Evolutionary conservation across 2,113 vertebrate genomes (phyloP).

Genomic region (Thamnaconus septentrionalis): DNA sequence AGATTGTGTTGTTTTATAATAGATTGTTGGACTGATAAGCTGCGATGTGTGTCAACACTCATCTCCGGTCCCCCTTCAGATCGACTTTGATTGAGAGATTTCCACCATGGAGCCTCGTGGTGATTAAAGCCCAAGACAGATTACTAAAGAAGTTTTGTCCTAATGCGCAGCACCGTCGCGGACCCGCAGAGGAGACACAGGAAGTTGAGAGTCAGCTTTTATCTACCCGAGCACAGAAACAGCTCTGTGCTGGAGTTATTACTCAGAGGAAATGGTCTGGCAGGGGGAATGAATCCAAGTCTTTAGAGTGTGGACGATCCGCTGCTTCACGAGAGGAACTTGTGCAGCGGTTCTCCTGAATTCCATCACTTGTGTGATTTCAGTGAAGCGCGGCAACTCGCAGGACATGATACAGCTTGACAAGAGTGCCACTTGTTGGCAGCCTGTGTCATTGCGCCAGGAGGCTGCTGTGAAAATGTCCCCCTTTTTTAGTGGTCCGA

Average conservation of each 20-base stretch:
- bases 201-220: conserved; percentile 58
- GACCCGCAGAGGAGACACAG: conserved; percentile 36
- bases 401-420: conserved; percentile 22
- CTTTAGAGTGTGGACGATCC: conserved; percentile 37
- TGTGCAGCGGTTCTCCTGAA: conserved; percentile 2
- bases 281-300: conserved; percentile 40
- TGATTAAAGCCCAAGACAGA: conserved; percentile 16
- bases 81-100: conserved; percentile 29
- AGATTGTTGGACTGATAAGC: conserved; percentile 34
- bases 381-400: background rate
- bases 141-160: conserved; percentile 15
- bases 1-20: conserved; percentile 44
- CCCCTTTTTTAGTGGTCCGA: background rate
- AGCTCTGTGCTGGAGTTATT: conserved; percentile 55
- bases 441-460: conserved; percentile 26
- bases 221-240: conserved; percentile 54
- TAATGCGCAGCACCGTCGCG: conserved; percentile 23
- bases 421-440: conserved; percentile 59
- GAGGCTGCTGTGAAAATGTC: background rate
- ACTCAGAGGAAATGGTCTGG: conserved; percentile 40
- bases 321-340: conserved; percentile 29
- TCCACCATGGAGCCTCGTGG: conserved; percentile 3
- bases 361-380: conserved; percentile 12
- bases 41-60: conserved; percentile 41
- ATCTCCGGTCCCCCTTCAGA: conserved; percentile 1